phyloP scores from a whole-genome alignment of 2,113 vertebrate genomes.

The Rhinolophus sinicus region DNA sequence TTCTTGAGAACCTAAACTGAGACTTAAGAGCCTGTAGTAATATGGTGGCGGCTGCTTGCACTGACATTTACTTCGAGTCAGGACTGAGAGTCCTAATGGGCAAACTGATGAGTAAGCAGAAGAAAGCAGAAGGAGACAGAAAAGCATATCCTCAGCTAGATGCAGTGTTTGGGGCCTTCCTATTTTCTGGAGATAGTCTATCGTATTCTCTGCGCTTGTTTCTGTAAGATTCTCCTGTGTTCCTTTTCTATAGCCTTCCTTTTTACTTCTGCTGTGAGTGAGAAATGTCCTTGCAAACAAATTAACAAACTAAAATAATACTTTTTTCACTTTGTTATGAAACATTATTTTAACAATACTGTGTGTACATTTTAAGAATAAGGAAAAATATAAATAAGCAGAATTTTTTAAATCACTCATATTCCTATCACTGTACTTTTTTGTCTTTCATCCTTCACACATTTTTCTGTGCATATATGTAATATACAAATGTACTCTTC shows the following conservation, averaged over 20 bases:
- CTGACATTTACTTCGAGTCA: not conserved
- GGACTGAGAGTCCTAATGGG: not conserved
- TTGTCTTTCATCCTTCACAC: conserved; percentile 46
- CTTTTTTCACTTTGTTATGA: conserved; percentile 52
- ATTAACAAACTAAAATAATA: not conserved
- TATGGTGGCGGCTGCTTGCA: not conserved
- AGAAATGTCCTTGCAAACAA: conserved; percentile 10
- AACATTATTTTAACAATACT: conserved; percentile 63
- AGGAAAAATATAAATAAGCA: conserved; percentile 68
- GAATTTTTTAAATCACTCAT: conserved; percentile 38
- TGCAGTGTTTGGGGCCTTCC: not conserved
- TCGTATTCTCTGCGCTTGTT: not conserved
- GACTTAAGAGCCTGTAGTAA: not conserved
- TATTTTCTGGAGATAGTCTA: not conserved
- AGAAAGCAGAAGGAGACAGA: not conserved
- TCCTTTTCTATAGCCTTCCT: not conserved
- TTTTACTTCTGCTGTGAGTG: not conserved
- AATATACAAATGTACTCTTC: conserved; percentile 57
- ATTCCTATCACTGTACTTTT: conserved; percentile 5
- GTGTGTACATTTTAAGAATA: conserved; percentile 55
- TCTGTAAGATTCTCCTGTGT: not conserved
- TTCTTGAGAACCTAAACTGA: not conserved
- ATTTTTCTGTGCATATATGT: conserved; percentile 56
- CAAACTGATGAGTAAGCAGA: not conserved
- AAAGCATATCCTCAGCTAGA: not conserved